Evolutionary conservation across 2,888 invertebrate species (phyloP), one percentile per base, ranked within the genome.

Genomic region (Hydroisotoma schaefferi): DNA sequence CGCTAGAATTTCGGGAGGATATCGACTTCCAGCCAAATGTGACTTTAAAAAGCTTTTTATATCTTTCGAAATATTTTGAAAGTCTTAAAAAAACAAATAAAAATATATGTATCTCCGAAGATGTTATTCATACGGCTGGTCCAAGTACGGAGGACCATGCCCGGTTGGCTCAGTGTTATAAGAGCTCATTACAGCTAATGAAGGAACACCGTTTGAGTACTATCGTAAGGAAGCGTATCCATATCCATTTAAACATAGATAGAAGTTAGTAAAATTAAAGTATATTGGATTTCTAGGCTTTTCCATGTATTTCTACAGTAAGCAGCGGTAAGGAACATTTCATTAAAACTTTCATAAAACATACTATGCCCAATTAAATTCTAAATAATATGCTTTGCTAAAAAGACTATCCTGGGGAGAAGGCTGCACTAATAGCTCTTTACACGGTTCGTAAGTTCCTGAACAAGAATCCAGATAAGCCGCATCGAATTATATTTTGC

Each of bases 71-170:
- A n/a, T n/a, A n/a, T n/a, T n/a, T n/a, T n/a, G n/a, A n/a, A n/a
- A n/a, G n/a, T n/a, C n/a, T n/a, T n/a, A n/a, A n/a, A n/a, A n/a
- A n/a, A n/a, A n/a, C n/a, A n/a, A n/a, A n/a, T n/a, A n/a, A n/a
- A n/a, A n/a, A n/a, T n/a, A n/a, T n/a, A n/a, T 23, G 4, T 38
- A 22, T 44, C n/a, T 29, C 33, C 33, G 8, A n/a, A 59, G 59
- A 59, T 55, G 84, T 94, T 0, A 90, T 94, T 68, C 91, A 92
- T 75, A 91, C 93, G 6, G 93, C 93, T 20, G 94, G 94, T 0
- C 93, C 94, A 1, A 82, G 82, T 74, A 87, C 88, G 46, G 86
- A 87, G 64, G 83, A 86, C 3, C 82, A 84, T 5, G 76, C 80
- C 0, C 77, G 81, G 44, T 80, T 94, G 5, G 76, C 79, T 56